Evolutionary conservation across 2,113 vertebrate genomes (phyloP).

Genomic region (Pheucticus melanocephalus): DNA sequence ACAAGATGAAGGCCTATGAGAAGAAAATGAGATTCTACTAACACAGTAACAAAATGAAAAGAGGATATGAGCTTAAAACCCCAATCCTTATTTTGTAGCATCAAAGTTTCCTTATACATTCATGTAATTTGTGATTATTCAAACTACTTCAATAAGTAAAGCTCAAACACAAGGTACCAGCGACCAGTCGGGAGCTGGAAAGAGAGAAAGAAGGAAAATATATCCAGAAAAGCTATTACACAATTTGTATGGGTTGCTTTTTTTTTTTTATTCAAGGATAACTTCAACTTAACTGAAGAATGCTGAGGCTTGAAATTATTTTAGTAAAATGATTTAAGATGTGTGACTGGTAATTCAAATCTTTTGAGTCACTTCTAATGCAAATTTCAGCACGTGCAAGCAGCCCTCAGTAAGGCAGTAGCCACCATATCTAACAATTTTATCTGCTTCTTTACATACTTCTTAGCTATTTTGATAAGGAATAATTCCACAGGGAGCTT

Average conservation of each 20-base stretch:
- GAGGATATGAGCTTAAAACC: neutral
- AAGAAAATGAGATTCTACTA: neutral
- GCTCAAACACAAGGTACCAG: neutral
- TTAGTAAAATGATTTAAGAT: neutral
- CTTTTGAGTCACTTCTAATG: neutral
- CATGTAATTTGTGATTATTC: neutral
- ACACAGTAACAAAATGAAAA: fast-evolving
- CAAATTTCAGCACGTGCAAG: neutral
- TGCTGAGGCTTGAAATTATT: neutral
- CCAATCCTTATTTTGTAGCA: neutral
- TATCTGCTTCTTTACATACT: neutral
- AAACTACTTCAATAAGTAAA: neutral
- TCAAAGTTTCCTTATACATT: neutral
- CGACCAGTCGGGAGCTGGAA: neutral
- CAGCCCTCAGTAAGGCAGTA: neutral
- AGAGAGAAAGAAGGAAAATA: neutral
- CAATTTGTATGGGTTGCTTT: neutral
- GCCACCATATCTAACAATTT: neutral
- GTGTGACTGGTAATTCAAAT: neutral
- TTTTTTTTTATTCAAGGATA: neutral
- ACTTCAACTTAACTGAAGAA: neutral
- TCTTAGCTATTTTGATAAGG: neutral
- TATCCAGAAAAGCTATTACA: neutral
- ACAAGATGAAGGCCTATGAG: neutral
- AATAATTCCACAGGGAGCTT: neutral